Evolutionary conservation across 2,797 vertebrate genomes (phyloP).

Genomic region (Microcaecilia unicolor): DNA sequence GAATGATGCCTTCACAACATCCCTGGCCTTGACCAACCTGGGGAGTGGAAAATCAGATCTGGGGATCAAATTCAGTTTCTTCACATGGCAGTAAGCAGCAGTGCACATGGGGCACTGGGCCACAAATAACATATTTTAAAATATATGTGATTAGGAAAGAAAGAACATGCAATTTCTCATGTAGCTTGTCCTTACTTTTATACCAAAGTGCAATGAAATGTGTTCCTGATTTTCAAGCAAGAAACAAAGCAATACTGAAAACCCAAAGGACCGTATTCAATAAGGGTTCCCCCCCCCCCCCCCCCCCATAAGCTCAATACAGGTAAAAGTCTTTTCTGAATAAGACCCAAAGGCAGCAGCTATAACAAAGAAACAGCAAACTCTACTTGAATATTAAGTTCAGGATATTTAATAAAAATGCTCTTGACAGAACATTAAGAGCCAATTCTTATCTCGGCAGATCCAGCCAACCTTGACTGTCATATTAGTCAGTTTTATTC

Average conservation of each 20-base stretch:
- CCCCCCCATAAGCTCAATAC: too few relatives aligned
- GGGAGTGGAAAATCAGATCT: too few relatives aligned
- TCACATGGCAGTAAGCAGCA: too few relatives aligned
- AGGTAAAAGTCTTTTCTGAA: too few relatives aligned
- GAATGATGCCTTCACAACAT: too few relatives aligned
- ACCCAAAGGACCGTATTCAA: too few relatives aligned
- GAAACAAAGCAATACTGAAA: not conserved
- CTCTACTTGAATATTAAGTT: constrained; percentile 3
- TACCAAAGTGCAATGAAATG: not conserved
- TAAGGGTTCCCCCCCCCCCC: too few relatives aligned
- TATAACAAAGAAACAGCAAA: not conserved
- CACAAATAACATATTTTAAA: not conserved
- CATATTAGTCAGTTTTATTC: constrained; percentile 33
- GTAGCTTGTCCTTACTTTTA: constrained; percentile 4
- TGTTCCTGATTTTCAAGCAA: constrained; percentile 17
- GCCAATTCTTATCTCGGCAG: constrained; percentile 26
- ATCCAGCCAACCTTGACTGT: constrained; percentile 22
- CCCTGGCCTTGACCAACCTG: too few relatives aligned
- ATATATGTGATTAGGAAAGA: not conserved
- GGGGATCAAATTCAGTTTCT: too few relatives aligned
- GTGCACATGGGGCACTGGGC: too few relatives aligned
- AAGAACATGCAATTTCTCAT: constrained; percentile 4
- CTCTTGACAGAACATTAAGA: constrained; percentile 11
- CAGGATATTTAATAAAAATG: constrained; percentile 19
- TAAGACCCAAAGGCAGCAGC: not conserved